Conservation (phyloP, 2,113 vertebrate species). For the Aleadryas rufinucha region DNA sequence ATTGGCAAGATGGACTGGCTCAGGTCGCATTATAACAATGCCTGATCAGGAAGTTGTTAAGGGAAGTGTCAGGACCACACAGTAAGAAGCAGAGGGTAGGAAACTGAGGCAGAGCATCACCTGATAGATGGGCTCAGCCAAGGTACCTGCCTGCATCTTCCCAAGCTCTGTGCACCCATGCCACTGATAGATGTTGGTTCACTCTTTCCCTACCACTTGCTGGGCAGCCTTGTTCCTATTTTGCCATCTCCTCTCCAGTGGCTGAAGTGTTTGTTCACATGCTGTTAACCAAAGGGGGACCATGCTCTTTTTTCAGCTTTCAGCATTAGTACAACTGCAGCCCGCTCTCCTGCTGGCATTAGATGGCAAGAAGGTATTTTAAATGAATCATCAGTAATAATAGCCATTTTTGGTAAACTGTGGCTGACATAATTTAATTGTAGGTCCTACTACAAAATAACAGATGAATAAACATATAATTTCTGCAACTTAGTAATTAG, state of each 20-base stretch:
- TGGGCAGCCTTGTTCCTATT: neutral
- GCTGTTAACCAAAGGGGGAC: neutral
- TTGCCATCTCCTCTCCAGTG: neutral
- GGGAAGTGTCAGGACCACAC: neutral
- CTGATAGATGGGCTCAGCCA: neutral
- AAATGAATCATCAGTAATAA: constrained; percentile 16
- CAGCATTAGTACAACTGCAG: neutral
- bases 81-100: neutral
- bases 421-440: constrained; percentile 33
- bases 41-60: neutral
- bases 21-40: neutral
- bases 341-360: neutral
- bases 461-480: constrained; percentile 38
- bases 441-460: constrained; percentile 4
- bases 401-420: constrained; percentile 1
- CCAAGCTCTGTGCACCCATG: neutral
- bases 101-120: neutral
- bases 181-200: neutral
- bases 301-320: neutral
- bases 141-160: neutral
- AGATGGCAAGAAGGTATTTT: neutral
- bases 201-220: neutral
- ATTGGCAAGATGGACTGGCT: neutral
- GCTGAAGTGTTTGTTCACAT: neutral
- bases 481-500: constrained; percentile 49